Evolutionary conservation across 2,888 invertebrate species (phyloP).

Genomic region (Thymelicus lineola): DNA sequence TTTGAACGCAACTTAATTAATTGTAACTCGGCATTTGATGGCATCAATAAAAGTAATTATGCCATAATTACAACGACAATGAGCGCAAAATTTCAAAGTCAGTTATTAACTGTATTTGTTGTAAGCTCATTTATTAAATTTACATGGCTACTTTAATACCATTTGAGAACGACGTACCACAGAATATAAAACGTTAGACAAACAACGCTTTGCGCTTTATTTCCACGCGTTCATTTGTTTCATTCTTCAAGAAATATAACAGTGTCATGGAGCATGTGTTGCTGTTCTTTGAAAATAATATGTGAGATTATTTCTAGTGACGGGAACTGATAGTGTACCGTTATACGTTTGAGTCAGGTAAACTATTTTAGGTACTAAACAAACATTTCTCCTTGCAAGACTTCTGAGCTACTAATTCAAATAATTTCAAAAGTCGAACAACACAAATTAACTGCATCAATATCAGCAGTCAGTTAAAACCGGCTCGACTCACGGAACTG

Average conservation of each 20-base stretch:
- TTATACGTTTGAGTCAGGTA: conserved; percentile 5
- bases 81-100: conserved; percentile 61
- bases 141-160: conserved; percentile 47
- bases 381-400: not conserved
- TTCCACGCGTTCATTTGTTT: conserved; percentile 36
- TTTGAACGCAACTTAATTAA: conserved; percentile 65
- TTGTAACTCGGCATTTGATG: conserved; percentile 59
- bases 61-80: conserved; percentile 54
- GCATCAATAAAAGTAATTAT: conserved; percentile 60
- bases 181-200: conserved; percentile 34
- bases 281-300: conserved; percentile 30
- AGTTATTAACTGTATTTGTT: conserved; percentile 52
- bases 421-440: conserved; percentile 11
- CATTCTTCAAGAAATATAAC: conserved; percentile 36
- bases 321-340: conserved; percentile 18
- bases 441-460: conserved; percentile 22
- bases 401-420: not conserved
- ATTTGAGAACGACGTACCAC: conserved; percentile 41
- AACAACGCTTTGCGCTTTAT: conserved; percentile 36
- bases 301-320: conserved; percentile 27
- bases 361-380: not conserved
- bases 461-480: conserved; percentile 20
- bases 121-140: conserved; percentile 48
- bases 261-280: conserved; percentile 36
- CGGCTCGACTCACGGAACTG: conserved; percentile 21